These are phyloP conservation scores for Euzetes globulus DNA, from an alignment of 2,888 invertebrate species.

Conservation along the genomic window DNA sequence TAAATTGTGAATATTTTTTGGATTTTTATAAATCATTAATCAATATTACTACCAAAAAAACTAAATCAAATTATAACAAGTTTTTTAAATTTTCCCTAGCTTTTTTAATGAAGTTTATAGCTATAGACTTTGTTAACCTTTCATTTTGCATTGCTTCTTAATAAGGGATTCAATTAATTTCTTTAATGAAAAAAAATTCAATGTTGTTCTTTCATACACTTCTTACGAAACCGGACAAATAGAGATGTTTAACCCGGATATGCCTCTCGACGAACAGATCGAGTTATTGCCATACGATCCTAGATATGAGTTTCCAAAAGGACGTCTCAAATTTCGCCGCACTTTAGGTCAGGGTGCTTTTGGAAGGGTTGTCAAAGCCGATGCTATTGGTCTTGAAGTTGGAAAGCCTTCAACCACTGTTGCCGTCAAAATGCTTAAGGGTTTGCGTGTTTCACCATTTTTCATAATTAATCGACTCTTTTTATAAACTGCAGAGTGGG, in stretches of 20 bases:
- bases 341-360: constrained; percentile 90
- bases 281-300: constrained; percentile 85
- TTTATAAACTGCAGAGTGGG: constrained; percentile 52
- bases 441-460: constrained; percentile 46
- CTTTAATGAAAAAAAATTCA: too few relatives aligned
- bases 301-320: constrained; percentile 41
- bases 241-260: constrained; percentile 58
- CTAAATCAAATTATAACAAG: too few relatives aligned
- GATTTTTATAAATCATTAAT: too few relatives aligned
- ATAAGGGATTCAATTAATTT: too few relatives aligned
- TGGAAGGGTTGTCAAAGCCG: constrained; percentile 81
- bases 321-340: constrained; percentile 54
- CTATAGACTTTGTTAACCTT: too few relatives aligned
- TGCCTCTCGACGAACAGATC: constrained; percentile 85
- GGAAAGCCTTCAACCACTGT: constrained; percentile 66
- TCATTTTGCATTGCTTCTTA: too few relatives aligned
- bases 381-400: constrained; percentile 65
- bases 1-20: too few relatives aligned
- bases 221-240: constrained; percentile 57
- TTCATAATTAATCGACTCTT: not conserved
- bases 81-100: too few relatives aligned
- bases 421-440: constrained; percentile 92
- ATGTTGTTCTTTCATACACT: constrained; percentile 38
- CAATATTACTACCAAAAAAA: too few relatives aligned
- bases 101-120: too few relatives aligned